Evolutionary conservation across 2,888 invertebrate species (phyloP).

Genomic region (Diloba caeruleocephala): DNA sequence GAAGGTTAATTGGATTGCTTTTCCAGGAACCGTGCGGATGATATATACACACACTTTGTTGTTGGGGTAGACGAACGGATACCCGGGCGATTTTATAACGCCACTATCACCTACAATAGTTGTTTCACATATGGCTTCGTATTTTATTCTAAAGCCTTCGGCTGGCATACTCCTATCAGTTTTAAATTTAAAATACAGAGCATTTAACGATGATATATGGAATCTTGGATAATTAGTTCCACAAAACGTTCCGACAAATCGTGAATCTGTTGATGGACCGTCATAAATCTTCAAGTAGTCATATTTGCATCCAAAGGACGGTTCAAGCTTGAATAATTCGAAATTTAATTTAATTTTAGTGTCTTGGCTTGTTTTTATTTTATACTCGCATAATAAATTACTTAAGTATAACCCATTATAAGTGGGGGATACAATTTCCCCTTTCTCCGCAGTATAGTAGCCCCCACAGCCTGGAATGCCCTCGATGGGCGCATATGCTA

Average conservation of each 20-base stretch:
- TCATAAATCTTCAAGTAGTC: slow-evolving; percentile 91
- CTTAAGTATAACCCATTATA: slow-evolving; percentile 87
- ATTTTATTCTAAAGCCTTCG: slow-evolving; percentile 75
- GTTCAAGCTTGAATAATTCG: slow-evolving; percentile 91
- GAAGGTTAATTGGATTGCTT: slow-evolving; percentile 91
- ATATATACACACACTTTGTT: slow-evolving; percentile 91
- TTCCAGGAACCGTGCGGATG: slow-evolving; percentile 90
- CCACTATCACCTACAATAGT: slow-evolving; percentile 89
- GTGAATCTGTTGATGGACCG: slow-evolving; percentile 90
- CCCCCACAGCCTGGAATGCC: slow-evolving; percentile 96
- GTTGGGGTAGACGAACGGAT: slow-evolving; percentile 91
- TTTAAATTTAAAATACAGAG: slow-evolving; percentile 86
- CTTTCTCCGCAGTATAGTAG: slow-evolving; percentile 90
- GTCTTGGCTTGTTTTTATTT: slow-evolving; percentile 91
- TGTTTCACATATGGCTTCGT: slow-evolving; percentile 74
- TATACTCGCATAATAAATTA: slow-evolving; percentile 93
- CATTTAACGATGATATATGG: slow-evolving; percentile 90
- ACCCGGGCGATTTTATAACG: slow-evolving; percentile 92
- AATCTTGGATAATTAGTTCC: slow-evolving; percentile 90
- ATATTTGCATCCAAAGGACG: slow-evolving; percentile 87
- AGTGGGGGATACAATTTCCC: slow-evolving; percentile 91
- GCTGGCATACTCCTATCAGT: slow-evolving; percentile 70
- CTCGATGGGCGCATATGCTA: slow-evolving; percentile 92
- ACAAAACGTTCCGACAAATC: slow-evolving; percentile 93
- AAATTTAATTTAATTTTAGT: slow-evolving; percentile 92